Base-by-base conservation (phyloP, 2,888 invertebrate genomes). In the Theretra japonica region DNA sequence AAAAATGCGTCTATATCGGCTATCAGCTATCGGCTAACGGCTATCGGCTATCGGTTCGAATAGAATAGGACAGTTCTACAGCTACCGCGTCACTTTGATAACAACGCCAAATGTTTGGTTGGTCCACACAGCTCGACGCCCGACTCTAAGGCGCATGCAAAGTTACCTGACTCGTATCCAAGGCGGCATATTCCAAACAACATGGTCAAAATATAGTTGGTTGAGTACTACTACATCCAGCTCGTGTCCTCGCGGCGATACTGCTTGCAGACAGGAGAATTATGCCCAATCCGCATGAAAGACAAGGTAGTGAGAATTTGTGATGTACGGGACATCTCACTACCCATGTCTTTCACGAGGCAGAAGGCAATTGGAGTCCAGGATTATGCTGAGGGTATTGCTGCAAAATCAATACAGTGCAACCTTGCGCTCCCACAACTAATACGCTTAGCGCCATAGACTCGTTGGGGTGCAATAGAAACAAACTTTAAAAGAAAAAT, bases 291-390 rank as follows among this genome's bases (percentile, higher is more conserved):
- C 96, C 95, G 87, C 97, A 97, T 98, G 98, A 98, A 98, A 98
- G 98, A 98, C 98, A 98, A 97, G 97, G 97, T 98, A 98, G 98
- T 98, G 98, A 98, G 98, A 95, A 93, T 89, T 53, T 90, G 88
- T 89, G 90, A 89, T 90, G 94, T 92, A 91, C 95, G 95, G 84
- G 90, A 94, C 98, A 98, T 98, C 98, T 98, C 98, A 97, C 98
- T 98, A 98, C 98, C 97, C 98, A 97, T 97, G 98, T 98, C 98
- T 98, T 98, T 98, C 98, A 98, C 92, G 95, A 90, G 95, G 96
- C 92, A 95, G 93, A 91, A 91, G 91, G 93, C 93, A 84, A 80
- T 73, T 68, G 65, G 53, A 17, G 69, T 30, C 30, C 33, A 30
- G 50, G 53, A n/a, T 53, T n/a, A 53, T 53, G 70, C 50, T n/a